Evolutionary conservation across 1,140 invertebrate species (phyloP), one percentile per base, ranked within the genome.

Genomic region (Homalodisca vitripennis): DNA sequence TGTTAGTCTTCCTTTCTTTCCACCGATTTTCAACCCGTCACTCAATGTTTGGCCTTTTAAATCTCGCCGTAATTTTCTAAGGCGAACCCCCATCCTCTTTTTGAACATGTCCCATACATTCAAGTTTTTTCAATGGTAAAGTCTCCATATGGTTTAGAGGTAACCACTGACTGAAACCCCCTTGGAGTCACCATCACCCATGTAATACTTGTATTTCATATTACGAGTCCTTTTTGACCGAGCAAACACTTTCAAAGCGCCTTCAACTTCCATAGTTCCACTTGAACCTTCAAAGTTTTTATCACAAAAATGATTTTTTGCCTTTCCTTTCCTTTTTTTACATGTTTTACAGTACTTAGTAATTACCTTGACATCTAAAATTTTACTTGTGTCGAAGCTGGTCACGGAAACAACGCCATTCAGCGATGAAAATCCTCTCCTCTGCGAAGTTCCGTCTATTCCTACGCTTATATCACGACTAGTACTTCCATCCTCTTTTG

Each of bases 331-430:
- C n/a, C n/a, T n/a, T n/a, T n/a, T n/a, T 6, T 17, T 17, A 41
- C 6, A 60, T 24, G 55, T 22, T 10, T 60, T 22, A 26, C 31
- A 64, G 20, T 64, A 64, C 30, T 64, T 34, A 17, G 30, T 24
- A 3, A 64, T 20, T 2, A 64, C 62, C 20, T 64, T 24, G 12
- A 27, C 32, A 64, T 64, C 62, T 24, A 34, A 46, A n/a, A 64
- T 46, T 26, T 64, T 64, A 3, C 62, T 26, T 3, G 62, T 64
- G 34, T 46, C 34, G 26, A 64, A 17, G 34, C 62, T 26, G 10
- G 62, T 20, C 12, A 64, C 62, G 6, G 62, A 24, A 41, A 64
- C 62, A 10, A 64, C 62, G 12, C 62, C 62, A 22, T 64, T 34
- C 6, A 41, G 62, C 34, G 62, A 64, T 2, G n/a, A n/a, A n/a